Conservation (phyloP, 2,888 invertebrate species). For the Andrena minutula region DNA sequence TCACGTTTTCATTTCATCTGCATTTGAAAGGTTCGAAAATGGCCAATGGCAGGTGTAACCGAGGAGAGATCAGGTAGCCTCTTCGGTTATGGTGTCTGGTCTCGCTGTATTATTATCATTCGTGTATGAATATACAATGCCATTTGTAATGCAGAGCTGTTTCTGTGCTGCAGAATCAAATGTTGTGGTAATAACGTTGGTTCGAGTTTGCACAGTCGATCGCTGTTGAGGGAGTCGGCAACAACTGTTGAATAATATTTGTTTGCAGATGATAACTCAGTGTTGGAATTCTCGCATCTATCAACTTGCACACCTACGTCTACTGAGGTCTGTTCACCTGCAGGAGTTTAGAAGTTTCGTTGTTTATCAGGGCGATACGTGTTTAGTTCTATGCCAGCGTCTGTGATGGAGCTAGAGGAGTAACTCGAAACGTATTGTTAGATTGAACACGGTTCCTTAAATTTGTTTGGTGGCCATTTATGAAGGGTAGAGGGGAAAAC, state of each 20-base stretch:
- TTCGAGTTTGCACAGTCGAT: neutral
- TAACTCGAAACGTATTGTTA: neutral
- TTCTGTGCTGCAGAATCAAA: neutral
- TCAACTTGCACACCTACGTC: neutral
- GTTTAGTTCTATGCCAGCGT: neutral
- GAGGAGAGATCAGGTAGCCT: neutral
- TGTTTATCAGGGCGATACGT: neutral
- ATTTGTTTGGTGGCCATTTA: neutral
- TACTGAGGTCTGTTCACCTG: neutral
- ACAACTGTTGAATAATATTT: neutral
- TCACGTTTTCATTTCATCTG: too few species aligned
- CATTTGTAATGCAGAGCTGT: neutral
- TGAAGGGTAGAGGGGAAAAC: neutral
- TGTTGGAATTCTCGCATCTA: neutral
- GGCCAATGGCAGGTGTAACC: neutral
- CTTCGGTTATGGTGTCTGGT: neutral
- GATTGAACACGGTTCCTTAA: neutral
- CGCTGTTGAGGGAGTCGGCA: neutral
- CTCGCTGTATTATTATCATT: slow-evolving; percentile 1
- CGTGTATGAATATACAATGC: neutral
- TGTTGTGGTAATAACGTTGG: neutral
- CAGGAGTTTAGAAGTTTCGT: neutral
- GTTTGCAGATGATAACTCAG: neutral
- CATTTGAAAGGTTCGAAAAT: neutral
- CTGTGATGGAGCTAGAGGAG: neutral